These are phyloP conservation scores for Henricia sp. DNA, from an alignment of 53 echinoderm and acorn worm species.

Conservation along the genomic window DNA sequence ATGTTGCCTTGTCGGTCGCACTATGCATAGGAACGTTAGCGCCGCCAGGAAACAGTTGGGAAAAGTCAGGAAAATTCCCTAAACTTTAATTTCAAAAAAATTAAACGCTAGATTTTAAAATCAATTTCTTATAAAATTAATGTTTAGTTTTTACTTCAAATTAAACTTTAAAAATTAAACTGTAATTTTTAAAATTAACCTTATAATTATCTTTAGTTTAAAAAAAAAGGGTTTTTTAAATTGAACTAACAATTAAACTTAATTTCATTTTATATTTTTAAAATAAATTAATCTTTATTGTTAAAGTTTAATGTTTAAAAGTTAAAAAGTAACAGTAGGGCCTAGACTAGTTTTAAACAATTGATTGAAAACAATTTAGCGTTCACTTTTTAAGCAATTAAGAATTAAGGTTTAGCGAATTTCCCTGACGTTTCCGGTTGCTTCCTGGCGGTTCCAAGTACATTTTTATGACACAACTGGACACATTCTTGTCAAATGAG, in stretches of 20 bases:
- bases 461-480: not conserved
- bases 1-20: no score
- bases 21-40: no score
- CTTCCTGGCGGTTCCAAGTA: not conserved
- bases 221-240: not conserved
- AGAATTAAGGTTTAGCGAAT: not conserved
- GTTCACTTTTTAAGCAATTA: not conserved
- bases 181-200: not conserved
- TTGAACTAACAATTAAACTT: slow-evolving; percentile 19
- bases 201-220: not conserved
- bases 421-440: not conserved
- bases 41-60: no score
- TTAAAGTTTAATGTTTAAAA: not conserved
- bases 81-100: no score
- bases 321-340: not conserved
- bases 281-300: not conserved
- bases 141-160: not conserved
- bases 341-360: not conserved
- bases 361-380: not conserved
- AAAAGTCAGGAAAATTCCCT: no score
- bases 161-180: not conserved
- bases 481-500: not conserved
- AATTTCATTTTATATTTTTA: not conserved
- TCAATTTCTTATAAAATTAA: not conserved
- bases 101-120: not conserved